A percentile compares a stretch with the other conserved stretches of the same genome.
These are phyloP conservation scores for Gopherus evgoodei DNA, from an alignment of 2,113 vertebrate genomes.

Conservation along the genomic window DNA sequence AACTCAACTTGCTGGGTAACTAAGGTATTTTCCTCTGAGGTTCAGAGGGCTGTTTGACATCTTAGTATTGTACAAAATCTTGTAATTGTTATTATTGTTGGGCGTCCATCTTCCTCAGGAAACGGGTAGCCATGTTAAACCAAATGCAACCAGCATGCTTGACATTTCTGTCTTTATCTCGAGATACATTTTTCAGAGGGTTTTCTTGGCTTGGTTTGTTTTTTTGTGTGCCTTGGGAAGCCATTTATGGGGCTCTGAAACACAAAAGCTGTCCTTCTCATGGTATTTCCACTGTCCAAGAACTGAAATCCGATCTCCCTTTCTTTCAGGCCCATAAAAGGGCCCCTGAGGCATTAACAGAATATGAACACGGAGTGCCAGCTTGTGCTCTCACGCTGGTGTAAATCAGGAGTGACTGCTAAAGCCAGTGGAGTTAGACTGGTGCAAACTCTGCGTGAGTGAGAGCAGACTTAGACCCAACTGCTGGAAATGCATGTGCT, in stretches of 20 bases:
- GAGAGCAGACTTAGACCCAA: rapidly evolving
- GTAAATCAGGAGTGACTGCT: rapidly evolving
- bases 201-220: not conserved
- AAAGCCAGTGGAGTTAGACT: not conserved
- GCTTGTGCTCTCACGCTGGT: rapidly evolving
- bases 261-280: slow-evolving; percentile 25
- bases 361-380: not conserved
- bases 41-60: too few relatives aligned
- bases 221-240: rapidly evolving
- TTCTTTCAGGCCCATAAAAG: not conserved
- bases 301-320: not conserved
- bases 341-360: not conserved
- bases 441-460: rapidly evolving
- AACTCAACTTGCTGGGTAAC: too few relatives aligned
- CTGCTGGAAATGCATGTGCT: rapidly evolving
- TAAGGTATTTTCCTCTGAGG: too few relatives aligned
- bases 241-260: not conserved
- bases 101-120: too few relatives aligned
- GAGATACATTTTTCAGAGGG: not conserved
- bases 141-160: too few relatives aligned
- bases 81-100: too few relatives aligned
- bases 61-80: too few relatives aligned
- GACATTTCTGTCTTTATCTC: too few relatives aligned
- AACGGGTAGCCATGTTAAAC: too few relatives aligned
- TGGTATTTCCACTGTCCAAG: slow-evolving; percentile 2